phyloP scores from a whole-genome alignment of 2,113 vertebrate species.

The Corythoichthys haematopterus region DNA sequence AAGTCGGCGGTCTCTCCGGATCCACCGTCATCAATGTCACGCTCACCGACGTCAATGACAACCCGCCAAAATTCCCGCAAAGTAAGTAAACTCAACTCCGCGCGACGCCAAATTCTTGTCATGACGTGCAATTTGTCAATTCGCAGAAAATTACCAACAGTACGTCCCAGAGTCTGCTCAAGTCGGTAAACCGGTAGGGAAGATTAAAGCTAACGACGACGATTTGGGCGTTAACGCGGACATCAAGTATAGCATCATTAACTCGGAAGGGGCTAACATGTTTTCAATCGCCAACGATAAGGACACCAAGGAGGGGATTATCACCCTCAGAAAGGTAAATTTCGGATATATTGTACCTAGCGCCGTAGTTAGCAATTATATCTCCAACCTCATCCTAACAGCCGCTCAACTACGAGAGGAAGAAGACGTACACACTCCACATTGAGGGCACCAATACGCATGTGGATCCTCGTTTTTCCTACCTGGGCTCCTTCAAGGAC shows the following conservation, averaged over 20 bases:
- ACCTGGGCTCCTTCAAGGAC: constrained; percentile 93
- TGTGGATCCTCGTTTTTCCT: constrained; percentile 86
- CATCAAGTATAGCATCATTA: constrained; percentile 91
- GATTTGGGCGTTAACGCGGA: constrained; percentile 91
- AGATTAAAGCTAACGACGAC: constrained; percentile 94
- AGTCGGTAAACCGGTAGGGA: constrained; percentile 91
- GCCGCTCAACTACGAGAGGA: constrained; percentile 95
- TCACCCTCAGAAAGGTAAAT: constrained; percentile 87
- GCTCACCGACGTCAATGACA: constrained; percentile 95
- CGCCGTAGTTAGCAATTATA: background rate
- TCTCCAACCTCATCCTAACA: constrained; percentile 55
- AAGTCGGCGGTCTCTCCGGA: constrained; percentile 92
- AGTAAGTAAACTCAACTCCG: constrained; percentile 74
- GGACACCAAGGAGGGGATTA: constrained; percentile 89
- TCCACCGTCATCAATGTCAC: constrained; percentile 96
- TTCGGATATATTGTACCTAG: too few species aligned
- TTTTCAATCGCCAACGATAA: constrained; percentile 89
- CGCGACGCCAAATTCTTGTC: background rate
- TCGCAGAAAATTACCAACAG: constrained; percentile 89
- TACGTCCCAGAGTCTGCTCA: constrained; percentile 94
- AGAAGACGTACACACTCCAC: constrained; percentile 90
- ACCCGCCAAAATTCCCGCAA: constrained; percentile 90
- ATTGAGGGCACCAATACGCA: constrained; percentile 94
- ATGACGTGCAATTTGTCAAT: background rate
- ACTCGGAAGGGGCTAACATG: constrained; percentile 83